A percentile compares a stretch with the other conserved stretches of the same genome.
Conservation (phyloP, 2,113 vertebrate genomes). For the Ophthalmolycus amberensis region DNA sequence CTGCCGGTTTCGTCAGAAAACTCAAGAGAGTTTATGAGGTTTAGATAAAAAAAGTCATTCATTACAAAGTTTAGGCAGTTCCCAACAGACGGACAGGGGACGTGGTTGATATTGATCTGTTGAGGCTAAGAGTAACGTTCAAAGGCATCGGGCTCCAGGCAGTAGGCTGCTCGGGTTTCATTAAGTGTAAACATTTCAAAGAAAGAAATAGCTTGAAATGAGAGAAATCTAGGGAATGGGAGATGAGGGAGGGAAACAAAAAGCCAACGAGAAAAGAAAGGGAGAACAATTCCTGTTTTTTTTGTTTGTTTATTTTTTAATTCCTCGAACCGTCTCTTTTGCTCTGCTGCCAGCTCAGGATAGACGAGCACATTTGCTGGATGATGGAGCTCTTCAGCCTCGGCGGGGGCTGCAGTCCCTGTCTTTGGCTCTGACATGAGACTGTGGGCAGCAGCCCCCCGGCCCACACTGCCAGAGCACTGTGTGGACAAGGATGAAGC, state of each 20-base stretch:
- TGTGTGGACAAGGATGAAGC: conserved; percentile 67
- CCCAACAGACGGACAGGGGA: conserved; percentile 54
- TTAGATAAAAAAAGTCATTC: conserved; percentile 22
- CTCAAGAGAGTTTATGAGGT: conserved; percentile 41
- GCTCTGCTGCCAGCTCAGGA: conserved; percentile 50
- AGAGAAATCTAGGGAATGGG: conserved; percentile 47
- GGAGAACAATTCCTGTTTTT: conserved; percentile 37
- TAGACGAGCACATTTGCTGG: conserved; percentile 54
- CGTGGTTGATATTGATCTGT: conserved; percentile 73
- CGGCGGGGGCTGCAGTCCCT: conserved; percentile 48
- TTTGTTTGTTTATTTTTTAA: background rate
- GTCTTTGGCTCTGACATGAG: conserved; percentile 70
- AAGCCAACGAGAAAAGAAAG: conserved; percentile 35
- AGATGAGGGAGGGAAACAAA: conserved; percentile 40
- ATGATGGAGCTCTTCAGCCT: conserved; percentile 59
- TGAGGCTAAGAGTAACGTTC: conserved; percentile 67
- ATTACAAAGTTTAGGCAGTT: conserved; percentile 60
- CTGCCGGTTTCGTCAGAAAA: conserved; percentile 52
- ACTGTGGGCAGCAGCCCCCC: conserved; percentile 53
- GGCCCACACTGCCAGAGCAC: conserved; percentile 51
- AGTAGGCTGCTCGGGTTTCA: conserved; percentile 54
- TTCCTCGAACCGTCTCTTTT: conserved; percentile 53
- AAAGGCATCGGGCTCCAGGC: conserved; percentile 66
- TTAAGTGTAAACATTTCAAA: conserved; percentile 71
- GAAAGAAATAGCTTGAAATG: conserved; percentile 53